Conservation (phyloP, 2,113 vertebrate species). For the Phyllostomus discolor region DNA sequence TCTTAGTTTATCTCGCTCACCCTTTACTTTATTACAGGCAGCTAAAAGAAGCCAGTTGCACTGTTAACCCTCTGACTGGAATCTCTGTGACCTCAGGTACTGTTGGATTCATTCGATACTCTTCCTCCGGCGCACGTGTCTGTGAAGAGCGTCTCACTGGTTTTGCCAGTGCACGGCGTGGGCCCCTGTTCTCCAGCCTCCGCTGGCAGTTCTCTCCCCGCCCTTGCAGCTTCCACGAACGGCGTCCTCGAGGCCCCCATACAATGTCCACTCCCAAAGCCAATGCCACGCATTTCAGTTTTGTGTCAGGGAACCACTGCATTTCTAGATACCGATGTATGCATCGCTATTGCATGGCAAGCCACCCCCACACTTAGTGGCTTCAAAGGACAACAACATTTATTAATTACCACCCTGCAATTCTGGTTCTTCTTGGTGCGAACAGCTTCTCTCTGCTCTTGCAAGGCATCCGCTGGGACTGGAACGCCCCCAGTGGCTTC, state of each 20-base stretch:
- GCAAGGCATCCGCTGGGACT: background rate
- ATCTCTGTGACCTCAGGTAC: background rate
- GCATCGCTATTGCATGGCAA: background rate
- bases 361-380: background rate
- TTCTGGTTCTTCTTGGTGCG: background rate
- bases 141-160: background rate
- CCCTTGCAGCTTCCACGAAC: background rate
- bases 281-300: background rate
- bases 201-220: background rate
- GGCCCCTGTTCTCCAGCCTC: background rate
- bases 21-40: background rate
- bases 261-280: background rate
- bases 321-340: background rate
- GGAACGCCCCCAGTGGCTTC: background rate
- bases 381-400: background rate
- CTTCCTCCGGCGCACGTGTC: background rate
- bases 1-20: background rate
- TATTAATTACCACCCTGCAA: background rate
- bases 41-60: background rate
- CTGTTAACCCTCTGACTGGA: background rate
- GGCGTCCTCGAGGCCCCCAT: background rate
- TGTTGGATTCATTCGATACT: background rate
- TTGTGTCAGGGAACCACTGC: background rate
- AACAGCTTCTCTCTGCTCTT: background rate
- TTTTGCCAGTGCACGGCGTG: background rate